Evolutionary conservation across 2,888 invertebrate genomes (phyloP).

Genomic region (Agrochola circellaris): DNA sequence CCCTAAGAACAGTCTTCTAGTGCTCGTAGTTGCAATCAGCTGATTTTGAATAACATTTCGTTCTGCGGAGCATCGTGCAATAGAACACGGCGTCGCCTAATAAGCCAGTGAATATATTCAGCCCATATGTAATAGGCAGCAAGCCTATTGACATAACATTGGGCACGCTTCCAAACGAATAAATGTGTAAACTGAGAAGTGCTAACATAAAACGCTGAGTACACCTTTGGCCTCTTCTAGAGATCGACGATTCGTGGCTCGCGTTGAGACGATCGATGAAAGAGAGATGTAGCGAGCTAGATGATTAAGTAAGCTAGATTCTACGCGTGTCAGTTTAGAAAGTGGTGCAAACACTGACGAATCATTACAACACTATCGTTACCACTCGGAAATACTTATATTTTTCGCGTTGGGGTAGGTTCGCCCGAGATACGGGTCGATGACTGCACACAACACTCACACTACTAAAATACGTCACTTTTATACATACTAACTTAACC

Average conservation of each 20-base stretch:
- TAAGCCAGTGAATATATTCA: conserved; percentile 20
- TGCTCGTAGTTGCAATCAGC: not conserved
- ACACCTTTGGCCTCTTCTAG: conserved; percentile 29
- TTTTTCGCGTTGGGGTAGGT: conserved; percentile 89
- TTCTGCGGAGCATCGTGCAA: not conserved
- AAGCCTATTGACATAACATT: conserved; percentile 33
- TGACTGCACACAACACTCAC: conserved; percentile 78
- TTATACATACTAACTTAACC: conserved; percentile 63
- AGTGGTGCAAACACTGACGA: conserved; percentile 50
- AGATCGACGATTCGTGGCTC: not conserved
- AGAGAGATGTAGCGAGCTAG: conserved; percentile 13
- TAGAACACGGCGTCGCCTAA: not conserved
- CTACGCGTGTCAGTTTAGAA: conserved; percentile 52
- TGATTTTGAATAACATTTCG: not conserved
- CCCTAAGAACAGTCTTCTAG: not conserved
- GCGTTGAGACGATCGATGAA: conserved; percentile 5
- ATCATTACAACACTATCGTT: conserved; percentile 54
- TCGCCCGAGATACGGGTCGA: conserved; percentile 83
- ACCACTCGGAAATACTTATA: conserved; percentile 66
- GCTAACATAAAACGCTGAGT: conserved; percentile 15
- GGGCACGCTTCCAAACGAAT: conserved; percentile 43
- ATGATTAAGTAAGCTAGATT: not conserved
- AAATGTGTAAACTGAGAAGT: conserved; percentile 38
- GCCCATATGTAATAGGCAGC: conserved; percentile 9
- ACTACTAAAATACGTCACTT: conserved; percentile 66